These are phyloP conservation scores for Peromyscus attwateri DNA, from an alignment of 2,797 vertebrate species.

Conservation along the genomic window DNA sequence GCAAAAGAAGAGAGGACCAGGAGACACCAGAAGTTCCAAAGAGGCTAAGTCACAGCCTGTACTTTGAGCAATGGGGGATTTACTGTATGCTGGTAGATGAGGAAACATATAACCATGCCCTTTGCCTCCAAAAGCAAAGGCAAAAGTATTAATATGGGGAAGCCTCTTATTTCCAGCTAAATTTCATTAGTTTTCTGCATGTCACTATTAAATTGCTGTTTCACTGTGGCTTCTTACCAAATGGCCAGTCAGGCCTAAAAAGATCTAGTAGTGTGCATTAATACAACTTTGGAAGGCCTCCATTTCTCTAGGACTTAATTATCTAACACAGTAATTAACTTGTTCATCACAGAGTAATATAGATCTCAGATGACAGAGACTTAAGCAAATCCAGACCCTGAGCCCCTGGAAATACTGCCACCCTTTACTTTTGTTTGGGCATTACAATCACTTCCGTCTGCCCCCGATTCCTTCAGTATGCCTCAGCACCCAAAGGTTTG, in stretches of 20 bases:
- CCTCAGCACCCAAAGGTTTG: constrained; percentile 58
- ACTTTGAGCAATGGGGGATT: background rate
- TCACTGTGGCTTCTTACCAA: background rate
- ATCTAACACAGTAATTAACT: constrained; percentile 50
- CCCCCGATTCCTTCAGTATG: background rate
- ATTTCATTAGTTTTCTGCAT: constrained; percentile 24
- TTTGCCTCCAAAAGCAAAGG: background rate
- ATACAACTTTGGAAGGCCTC: constrained; percentile 73
- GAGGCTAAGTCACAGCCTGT: background rate
- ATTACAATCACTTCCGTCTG: rapidly evolving
- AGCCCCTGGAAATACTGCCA: background rate
- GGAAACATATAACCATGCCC: background rate
- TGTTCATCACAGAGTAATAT: constrained; percentile 65
- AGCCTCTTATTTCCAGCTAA: background rate
- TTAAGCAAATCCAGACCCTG: constrained; percentile 18
- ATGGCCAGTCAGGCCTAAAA: constrained; percentile 68
- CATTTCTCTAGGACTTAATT: constrained; percentile 73
- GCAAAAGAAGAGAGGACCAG: background rate
- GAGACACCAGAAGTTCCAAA: too few relatives aligned
- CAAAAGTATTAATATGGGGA: background rate
- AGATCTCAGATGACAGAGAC: constrained; percentile 74
- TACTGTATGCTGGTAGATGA: background rate
- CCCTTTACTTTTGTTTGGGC: constrained; percentile 15
- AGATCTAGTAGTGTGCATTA: constrained; percentile 59
- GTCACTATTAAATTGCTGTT: background rate